A percentile compares a stretch with the other conserved stretches of the same genome.
These are phyloP conservation scores for Mohoua ochrocephala DNA, from an alignment of 2,113 vertebrate genomes.

Conservation along the genomic window DNA sequence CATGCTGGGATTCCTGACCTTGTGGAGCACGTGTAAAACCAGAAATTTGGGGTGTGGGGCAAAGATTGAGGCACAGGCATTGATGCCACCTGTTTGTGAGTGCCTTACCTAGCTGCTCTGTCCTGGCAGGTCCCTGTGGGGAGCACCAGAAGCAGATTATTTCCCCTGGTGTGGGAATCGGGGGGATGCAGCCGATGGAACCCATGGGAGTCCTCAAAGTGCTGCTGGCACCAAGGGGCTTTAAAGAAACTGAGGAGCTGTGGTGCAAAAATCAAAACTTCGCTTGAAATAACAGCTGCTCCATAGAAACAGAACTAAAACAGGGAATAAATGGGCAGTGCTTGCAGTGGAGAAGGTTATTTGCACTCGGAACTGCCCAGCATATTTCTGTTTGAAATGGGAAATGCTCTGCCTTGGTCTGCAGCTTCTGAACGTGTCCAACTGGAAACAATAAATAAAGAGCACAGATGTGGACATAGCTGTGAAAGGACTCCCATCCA, in stretches of 20 bases:
- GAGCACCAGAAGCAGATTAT: neutral
- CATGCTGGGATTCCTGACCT: neutral
- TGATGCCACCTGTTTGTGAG: neutral
- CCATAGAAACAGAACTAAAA: neutral
- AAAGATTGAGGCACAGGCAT: neutral
- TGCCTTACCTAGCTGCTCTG: neutral
- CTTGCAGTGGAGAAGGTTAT: neutral
- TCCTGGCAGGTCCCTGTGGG: neutral
- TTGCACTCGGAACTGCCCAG: neutral
- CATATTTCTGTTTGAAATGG: neutral
- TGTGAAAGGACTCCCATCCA: neutral
- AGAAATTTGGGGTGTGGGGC: neutral
- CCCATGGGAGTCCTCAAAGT: accelerated
- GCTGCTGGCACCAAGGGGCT: neutral
- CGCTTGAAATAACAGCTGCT: neutral
- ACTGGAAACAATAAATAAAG: neutral
- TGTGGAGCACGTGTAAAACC: neutral
- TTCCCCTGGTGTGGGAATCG: neutral
- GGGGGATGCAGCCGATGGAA: neutral
- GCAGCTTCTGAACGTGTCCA: neutral
- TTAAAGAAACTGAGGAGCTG: neutral
- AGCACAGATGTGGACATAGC: neutral
- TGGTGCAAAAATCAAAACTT: neutral
- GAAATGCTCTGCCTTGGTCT: neutral
- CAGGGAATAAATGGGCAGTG: neutral